Evolutionary conservation across 2,113 vertebrate genomes (phyloP).

Genomic region (Rhinolophus sinicus): DNA sequence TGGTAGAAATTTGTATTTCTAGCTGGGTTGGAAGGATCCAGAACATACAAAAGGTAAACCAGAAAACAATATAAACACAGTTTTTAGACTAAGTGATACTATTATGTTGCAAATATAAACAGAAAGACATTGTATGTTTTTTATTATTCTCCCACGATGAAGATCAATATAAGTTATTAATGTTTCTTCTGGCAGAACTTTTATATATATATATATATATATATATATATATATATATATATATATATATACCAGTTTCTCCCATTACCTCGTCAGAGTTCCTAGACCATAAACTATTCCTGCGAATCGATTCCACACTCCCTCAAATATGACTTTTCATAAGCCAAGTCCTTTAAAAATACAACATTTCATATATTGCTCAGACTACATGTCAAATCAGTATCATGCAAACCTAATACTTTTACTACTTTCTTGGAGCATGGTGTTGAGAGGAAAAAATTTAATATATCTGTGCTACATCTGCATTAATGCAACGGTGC

Average conservation of each 20-base stretch:
- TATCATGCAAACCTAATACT: slow-evolving; percentile 75
- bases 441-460: slow-evolving; percentile 67
- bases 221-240: not conserved
- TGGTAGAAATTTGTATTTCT: not conserved
- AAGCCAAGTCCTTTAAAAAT: slow-evolving; percentile 75
- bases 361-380: slow-evolving; percentile 75
- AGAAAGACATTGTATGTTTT: not conserved
- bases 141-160: slow-evolving; percentile 13
- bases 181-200: not conserved
- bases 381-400: slow-evolving; percentile 74
- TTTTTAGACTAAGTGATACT: not conserved
- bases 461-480: slow-evolving; percentile 74
- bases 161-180: slow-evolving; percentile 26
- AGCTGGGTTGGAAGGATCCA: not conserved
- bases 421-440: slow-evolving; percentile 64
- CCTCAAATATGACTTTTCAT: slow-evolving; percentile 74
- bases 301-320: slow-evolving; percentile 79
- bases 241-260: slow-evolving; percentile 18
- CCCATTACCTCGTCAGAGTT: slow-evolving; percentile 59
- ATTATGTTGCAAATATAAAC: slow-evolving; percentile 5
- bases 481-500: slow-evolving; percentile 68
- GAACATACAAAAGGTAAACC: not conserved
- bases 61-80: not conserved
- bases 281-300: slow-evolving; percentile 72
- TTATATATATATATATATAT: not conserved